Evolutionary conservation across 2,888 invertebrate genomes (phyloP).

Genomic region (Tetramorium bicarinatum): DNA sequence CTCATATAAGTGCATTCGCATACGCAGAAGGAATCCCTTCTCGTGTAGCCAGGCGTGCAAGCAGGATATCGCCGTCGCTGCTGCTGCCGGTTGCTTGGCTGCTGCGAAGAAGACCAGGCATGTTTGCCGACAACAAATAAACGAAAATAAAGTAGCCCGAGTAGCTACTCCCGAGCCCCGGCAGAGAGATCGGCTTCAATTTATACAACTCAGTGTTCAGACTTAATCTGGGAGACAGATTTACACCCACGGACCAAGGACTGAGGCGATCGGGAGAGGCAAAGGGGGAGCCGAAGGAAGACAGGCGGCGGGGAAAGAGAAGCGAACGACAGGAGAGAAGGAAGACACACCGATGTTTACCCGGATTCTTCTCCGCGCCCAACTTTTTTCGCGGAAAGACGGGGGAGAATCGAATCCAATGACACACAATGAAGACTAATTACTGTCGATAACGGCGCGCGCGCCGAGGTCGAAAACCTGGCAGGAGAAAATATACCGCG

Average conservation of each 20-base stretch:
- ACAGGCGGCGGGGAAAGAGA: conserved; percentile 35
- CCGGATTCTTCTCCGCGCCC: conserved; percentile 49
- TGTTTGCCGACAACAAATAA: conserved; percentile 83
- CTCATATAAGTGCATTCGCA: conserved; percentile 28
- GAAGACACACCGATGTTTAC: conserved; percentile 73
- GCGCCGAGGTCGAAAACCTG: conserved; percentile 48
- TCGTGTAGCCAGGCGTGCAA: conserved; percentile 72
- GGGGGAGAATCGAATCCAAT: conserved; percentile 71
- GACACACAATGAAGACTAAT: conserved; percentile 74
- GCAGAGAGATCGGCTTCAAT: conserved; percentile 81
- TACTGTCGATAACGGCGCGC: conserved; percentile 69
- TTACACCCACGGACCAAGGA: conserved; percentile 80
- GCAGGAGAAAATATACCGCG: conserved; percentile 63
- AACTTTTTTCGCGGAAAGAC: conserved; percentile 64
- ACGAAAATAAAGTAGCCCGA: conserved; percentile 81
- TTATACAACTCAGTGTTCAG: conserved; percentile 82
- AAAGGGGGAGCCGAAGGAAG: conserved; percentile 19
- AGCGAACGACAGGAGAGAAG: conserved; percentile 55
- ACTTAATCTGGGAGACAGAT: conserved; percentile 83
- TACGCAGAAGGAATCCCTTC: conserved; percentile 39
- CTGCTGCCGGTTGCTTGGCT: conserved; percentile 60
- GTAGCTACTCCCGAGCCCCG: conserved; percentile 74
- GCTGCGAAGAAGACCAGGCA: conserved; percentile 76
- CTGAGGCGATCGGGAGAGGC: conserved; percentile 50
- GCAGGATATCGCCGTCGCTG: conserved; percentile 62